These are phyloP conservation scores for Dione vanillae DNA, from an alignment of 2,888 invertebrate genomes.

Conservation along the genomic window DNA sequence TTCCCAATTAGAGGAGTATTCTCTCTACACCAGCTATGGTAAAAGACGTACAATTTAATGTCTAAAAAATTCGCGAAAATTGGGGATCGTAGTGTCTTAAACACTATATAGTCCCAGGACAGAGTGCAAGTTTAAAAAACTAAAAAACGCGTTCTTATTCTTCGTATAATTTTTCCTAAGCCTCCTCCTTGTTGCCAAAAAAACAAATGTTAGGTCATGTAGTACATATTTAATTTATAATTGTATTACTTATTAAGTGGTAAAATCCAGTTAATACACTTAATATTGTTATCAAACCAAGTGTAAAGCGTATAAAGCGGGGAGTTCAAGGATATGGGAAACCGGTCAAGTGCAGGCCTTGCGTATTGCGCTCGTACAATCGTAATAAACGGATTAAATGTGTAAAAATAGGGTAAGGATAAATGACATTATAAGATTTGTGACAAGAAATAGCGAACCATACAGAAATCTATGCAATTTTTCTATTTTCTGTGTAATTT, in stretches of 20 bases:
- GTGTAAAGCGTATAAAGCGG: constrained; percentile 1
- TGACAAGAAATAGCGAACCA: no score
- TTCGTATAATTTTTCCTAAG: no score
- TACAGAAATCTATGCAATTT: no score
- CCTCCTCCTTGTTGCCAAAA: background rate
- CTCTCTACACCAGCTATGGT: no score
- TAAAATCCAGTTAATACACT: background rate
- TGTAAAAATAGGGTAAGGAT: constrained; percentile 16
- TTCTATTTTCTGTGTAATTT: no score
- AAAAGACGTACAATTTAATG: no score
- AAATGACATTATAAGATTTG: background rate
- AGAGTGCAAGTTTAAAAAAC: no score
- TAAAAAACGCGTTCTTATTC: no score
- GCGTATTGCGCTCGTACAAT: constrained; percentile 20
- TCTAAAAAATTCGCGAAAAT: no score
- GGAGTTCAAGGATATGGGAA: constrained; percentile 45
- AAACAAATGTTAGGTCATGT: background rate
- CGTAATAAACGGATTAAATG: constrained; percentile 31
- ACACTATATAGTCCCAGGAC: no score
- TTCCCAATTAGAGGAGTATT: no score
- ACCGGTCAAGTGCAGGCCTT: constrained; percentile 43
- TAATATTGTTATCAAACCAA: constrained; percentile 2
- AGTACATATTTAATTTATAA: background rate
- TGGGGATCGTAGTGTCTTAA: no score
- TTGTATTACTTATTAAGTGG: background rate